These are phyloP conservation scores for Trypoxylus dichotomus DNA, from an alignment of 1,140 invertebrate genomes.

Conservation along the genomic window DNA sequence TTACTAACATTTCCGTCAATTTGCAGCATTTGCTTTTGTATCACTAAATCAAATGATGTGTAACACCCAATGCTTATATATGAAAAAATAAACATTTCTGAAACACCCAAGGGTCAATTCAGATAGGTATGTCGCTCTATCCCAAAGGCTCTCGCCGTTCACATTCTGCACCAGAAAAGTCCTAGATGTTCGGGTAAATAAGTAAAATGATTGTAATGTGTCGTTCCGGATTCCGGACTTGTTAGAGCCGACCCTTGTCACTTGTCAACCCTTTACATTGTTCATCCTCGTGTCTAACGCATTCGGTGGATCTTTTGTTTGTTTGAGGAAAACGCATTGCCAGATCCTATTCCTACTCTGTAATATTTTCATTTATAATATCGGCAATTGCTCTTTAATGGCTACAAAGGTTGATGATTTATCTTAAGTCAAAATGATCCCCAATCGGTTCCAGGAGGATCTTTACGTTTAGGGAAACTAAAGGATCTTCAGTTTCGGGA, in stretches of 20 bases:
- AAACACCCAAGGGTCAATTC: slow-evolving; percentile 16
- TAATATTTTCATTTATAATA: slow-evolving; percentile 23
- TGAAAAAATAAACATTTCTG: slow-evolving; percentile 7
- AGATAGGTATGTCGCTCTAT: not conserved
- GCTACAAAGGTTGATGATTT: not conserved
- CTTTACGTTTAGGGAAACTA: not conserved
- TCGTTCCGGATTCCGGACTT: slow-evolving; percentile 9
- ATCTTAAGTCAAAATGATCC: not conserved
- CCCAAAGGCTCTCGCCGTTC: not conserved
- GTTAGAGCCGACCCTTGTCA: slow-evolving; percentile 17
- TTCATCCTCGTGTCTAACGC: slow-evolving; percentile 15
- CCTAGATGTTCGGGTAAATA: slow-evolving; percentile 15
- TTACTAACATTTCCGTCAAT: too few species aligned
- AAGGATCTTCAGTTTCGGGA: not conserved
- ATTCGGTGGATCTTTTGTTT: slow-evolving; percentile 1
- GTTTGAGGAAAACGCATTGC: not conserved
- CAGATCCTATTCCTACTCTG: not conserved
- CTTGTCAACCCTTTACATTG: slow-evolving; percentile 21
- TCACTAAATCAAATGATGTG: not conserved
- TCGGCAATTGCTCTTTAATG: slow-evolving; percentile 1
- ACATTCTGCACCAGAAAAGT: not conserved
- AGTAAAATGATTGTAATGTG: slow-evolving; percentile 25
- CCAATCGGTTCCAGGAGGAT: not conserved
- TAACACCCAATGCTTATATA: not conserved
- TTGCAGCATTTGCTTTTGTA: not conserved